Conservation (phyloP, 2,888 invertebrate genomes). For the Eurytoma californica region DNA sequence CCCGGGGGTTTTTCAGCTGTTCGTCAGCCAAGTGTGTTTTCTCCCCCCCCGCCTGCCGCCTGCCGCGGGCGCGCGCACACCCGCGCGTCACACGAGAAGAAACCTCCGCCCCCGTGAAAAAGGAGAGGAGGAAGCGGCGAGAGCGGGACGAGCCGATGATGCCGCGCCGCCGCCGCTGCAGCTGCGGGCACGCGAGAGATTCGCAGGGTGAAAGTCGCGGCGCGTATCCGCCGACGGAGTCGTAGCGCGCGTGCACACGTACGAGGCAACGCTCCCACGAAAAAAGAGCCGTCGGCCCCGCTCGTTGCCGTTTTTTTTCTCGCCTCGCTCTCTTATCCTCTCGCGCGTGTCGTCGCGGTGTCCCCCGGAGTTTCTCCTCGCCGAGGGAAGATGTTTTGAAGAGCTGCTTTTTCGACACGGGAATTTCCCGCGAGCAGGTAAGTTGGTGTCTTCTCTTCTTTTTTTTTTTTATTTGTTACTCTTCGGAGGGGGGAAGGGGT, state of each 20-base stretch:
- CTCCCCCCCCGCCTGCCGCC: too few relatives aligned
- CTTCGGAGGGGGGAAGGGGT: too few relatives aligned
- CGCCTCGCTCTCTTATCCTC: background rate
- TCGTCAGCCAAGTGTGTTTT: constrained; percentile 16
- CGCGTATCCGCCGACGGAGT: background rate
- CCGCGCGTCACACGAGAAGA: constrained; percentile 25
- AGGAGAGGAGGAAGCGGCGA: constrained; percentile 3
- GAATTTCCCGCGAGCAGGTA: background rate
- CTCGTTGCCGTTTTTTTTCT: background rate
- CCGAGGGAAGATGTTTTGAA: background rate
- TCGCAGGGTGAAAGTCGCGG: constrained; percentile 51
- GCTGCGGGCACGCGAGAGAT: constrained; percentile 40
- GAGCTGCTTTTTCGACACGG: background rate
- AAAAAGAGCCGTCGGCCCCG: background rate
- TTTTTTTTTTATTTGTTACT: too few relatives aligned
- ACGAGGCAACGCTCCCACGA: too few relatives aligned
- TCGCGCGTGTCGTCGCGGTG: background rate
- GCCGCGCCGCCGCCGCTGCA: constrained; percentile 10
- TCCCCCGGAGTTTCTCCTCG: background rate
- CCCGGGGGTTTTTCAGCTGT: constrained; percentile 38
- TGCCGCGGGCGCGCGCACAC: background rate
- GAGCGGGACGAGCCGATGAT: constrained; percentile 18
- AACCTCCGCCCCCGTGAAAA: constrained; percentile 41
- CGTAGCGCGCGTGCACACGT: too few relatives aligned
- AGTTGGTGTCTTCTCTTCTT: too few relatives aligned